A percentile compares a stretch with the other conserved stretches of the same genome.
Conservation (phyloP, 2,888 invertebrate genomes). For the Latrodectus hesperus region DNA sequence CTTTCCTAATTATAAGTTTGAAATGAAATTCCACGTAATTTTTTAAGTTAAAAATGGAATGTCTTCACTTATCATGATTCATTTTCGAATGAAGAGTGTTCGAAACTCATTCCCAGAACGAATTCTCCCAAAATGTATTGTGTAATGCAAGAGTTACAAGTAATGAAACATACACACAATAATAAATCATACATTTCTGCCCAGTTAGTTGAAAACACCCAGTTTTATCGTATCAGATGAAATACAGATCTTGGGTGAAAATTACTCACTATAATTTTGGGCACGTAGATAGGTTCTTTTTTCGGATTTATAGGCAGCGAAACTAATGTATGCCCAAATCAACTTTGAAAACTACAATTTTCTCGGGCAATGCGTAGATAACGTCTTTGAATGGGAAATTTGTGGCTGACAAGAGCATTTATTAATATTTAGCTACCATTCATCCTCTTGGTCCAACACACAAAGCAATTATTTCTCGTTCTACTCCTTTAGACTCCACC, state of each 20-base stretch:
- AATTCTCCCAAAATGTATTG: no score
- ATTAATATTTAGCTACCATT: conserved; percentile 64
- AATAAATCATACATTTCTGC: not conserved
- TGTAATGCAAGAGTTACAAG: not conserved
- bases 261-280: conserved; percentile 39
- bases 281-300: conserved; percentile 23
- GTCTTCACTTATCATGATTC: no score
- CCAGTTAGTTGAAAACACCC: not conserved
- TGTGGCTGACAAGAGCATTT: conserved; percentile 55
- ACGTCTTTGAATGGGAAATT: conserved; percentile 51
- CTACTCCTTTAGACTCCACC: conserved; percentile 24
- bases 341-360: conserved; percentile 27
- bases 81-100: no score
- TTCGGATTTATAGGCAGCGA: not conserved
- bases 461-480: conserved; percentile 29
- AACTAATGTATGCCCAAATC: conserved; percentile 18
- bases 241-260: not conserved
- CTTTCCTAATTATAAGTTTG: no score
- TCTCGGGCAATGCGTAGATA: conserved; percentile 13
- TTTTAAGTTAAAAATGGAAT: no score
- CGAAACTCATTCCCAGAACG: no score
- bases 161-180: not conserved
- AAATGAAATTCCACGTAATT: no score
- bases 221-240: not conserved
- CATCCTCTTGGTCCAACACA: conserved; percentile 14